These are phyloP conservation scores for Eupithecia tripunctaria DNA, from an alignment of 2,888 invertebrate species.

Conservation along the genomic window DNA sequence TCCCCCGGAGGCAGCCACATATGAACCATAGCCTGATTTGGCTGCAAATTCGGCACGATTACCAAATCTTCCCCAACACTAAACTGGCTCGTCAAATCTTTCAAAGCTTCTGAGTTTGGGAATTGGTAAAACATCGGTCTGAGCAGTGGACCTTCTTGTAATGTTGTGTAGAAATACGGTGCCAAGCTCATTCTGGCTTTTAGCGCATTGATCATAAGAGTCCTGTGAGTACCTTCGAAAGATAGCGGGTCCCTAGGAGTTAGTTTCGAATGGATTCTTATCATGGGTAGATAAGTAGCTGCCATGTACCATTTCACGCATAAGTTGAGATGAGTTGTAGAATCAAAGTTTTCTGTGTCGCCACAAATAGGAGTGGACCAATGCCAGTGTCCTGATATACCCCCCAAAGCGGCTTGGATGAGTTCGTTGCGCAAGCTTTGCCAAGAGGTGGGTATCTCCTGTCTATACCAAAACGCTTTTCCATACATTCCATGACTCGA, in stretches of 20 bases:
- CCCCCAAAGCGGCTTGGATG: slow-evolving; percentile 76
- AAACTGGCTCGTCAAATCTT: slow-evolving; percentile 82
- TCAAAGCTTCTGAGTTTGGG: slow-evolving; percentile 72
- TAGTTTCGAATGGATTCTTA: slow-evolving; percentile 77
- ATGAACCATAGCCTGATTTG: slow-evolving; percentile 72
- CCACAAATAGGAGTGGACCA: slow-evolving; percentile 85
- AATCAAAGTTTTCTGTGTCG: slow-evolving; percentile 73
- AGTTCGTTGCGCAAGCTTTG: slow-evolving; percentile 80
- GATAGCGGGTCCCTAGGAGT: slow-evolving; percentile 73
- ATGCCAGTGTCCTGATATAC: slow-evolving; percentile 77
- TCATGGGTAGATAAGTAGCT: slow-evolving; percentile 86
- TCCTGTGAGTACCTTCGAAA: slow-evolving; percentile 72
- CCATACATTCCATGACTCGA: slow-evolving; percentile 69
- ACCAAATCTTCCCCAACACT: slow-evolving; percentile 85
- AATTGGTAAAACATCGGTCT: slow-evolving; percentile 88
- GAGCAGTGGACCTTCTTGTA: slow-evolving; percentile 83
- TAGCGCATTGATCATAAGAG: slow-evolving; percentile 74
- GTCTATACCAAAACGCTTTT: slow-evolving; percentile 67
- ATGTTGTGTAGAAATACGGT: slow-evolving; percentile 85
- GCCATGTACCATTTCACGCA: slow-evolving; percentile 89
- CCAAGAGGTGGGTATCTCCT: slow-evolving; percentile 85
- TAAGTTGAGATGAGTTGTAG: slow-evolving; percentile 68
- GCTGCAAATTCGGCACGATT: slow-evolving; percentile 84
- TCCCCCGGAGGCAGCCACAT: slow-evolving; percentile 80
- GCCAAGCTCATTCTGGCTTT: slow-evolving; percentile 76